These are phyloP conservation scores for Calameuta pallipes DNA, from an alignment of 2,888 invertebrate species.

Conservation along the genomic window DNA sequence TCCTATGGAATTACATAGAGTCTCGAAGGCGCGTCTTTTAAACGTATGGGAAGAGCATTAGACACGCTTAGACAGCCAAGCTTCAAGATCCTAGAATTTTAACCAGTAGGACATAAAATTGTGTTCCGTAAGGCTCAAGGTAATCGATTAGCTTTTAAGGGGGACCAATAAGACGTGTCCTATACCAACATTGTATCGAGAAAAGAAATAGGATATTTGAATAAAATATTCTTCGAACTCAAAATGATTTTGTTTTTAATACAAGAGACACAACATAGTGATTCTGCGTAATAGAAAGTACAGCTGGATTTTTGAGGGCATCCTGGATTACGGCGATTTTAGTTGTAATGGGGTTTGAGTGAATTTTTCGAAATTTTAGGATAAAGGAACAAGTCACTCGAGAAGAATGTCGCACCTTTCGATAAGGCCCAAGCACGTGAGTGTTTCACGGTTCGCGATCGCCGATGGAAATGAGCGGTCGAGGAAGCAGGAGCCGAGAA, in stretches of 20 bases:
- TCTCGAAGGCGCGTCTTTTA: background rate
- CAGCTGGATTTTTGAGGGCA: background rate
- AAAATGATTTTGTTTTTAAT: background rate
- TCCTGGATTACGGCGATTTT: background rate
- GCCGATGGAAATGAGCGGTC: conserved; percentile 20
- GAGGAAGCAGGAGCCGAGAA: conserved; percentile 38
- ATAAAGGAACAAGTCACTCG: background rate
- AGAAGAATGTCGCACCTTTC: background rate
- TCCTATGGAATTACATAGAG: background rate
- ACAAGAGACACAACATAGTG: background rate
- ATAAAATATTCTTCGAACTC: background rate
- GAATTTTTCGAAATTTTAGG: background rate
- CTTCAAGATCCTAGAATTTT: background rate
- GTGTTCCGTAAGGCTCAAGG: background rate
- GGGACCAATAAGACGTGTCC: background rate
- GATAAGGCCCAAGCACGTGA: conserved; percentile 28
- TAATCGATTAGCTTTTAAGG: background rate
- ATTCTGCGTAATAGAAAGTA: background rate
- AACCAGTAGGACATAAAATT: background rate
- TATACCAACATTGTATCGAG: background rate
- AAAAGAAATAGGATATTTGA: background rate
- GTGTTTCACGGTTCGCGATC: conserved; percentile 37
- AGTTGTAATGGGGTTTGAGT: background rate
- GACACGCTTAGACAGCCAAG: background rate
- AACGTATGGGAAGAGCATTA: background rate